Percentiles rank a stretch among this genome's conserved stretches.
Conservation (phyloP, 2,888 invertebrate species). For the Scrobipalpa atriplicella region DNA sequence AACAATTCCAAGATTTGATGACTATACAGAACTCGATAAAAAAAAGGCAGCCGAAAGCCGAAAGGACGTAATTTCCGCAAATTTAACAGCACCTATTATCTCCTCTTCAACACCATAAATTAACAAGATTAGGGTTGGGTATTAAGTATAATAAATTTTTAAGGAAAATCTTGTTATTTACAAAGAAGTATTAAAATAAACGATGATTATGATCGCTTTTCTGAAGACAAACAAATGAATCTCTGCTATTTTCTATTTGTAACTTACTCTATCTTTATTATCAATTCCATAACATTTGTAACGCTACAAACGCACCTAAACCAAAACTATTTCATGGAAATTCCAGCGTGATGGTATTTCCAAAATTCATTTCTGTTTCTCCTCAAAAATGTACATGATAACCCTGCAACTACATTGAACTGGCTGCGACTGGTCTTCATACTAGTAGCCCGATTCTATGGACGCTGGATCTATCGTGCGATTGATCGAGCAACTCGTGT, state of each 20-base stretch:
- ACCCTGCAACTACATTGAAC: constrained; percentile 57
- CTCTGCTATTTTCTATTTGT: no score
- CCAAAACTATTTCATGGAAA: not conserved
- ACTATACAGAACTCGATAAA: constrained; percentile 29
- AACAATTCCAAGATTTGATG: constrained; percentile 18
- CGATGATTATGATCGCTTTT: no score
- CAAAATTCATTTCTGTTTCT: constrained; percentile 13
- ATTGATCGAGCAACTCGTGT: constrained; percentile 45
- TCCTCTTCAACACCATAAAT: constrained; percentile 75
- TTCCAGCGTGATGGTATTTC: constrained; percentile 9
- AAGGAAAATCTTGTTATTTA: not conserved
- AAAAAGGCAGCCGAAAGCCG: constrained; percentile 54
- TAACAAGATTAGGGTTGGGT: constrained; percentile 43
- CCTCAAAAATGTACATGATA: constrained; percentile 22
- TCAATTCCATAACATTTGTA: no score
- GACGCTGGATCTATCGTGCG: constrained; percentile 38
- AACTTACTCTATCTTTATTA: no score
- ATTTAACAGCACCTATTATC: constrained; percentile 75
- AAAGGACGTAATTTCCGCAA: constrained; percentile 66
- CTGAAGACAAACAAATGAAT: no score
- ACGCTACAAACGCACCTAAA: not conserved
- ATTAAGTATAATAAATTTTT: not conserved
- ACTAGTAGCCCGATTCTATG: not conserved
- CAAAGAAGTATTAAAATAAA: no score
- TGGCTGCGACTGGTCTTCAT: constrained; percentile 26